Evolutionary conservation across 2,797 vertebrate species (phyloP).

Genomic region (Melopsittacus undulatus): DNA sequence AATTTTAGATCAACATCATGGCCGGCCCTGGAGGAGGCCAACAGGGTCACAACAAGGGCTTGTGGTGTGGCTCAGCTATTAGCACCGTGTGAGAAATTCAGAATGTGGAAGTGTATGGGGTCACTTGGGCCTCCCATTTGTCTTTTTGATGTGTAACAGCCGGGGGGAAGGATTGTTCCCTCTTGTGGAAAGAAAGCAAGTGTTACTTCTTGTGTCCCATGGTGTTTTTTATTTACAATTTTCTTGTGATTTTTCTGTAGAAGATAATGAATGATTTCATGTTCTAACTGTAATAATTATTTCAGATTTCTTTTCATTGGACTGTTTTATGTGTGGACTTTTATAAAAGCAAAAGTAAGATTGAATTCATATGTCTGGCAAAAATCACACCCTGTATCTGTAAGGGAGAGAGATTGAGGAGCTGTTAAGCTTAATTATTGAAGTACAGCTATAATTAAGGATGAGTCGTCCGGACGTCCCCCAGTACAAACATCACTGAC

Average conservation of each 20-base stretch:
- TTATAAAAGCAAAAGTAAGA: not conserved
- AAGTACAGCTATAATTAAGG: slow-evolving; percentile 38
- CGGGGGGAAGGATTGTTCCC: not conserved
- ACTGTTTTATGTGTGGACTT: not conserved
- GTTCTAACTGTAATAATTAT: not conserved
- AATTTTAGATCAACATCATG: not conserved
- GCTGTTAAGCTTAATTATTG: slow-evolving; percentile 35
- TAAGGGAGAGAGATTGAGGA: not conserved
- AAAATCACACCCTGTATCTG: not conserved
- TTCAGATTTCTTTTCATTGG: not conserved
- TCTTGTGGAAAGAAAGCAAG: not conserved
- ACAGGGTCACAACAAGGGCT: not conserved
- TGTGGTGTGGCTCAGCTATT: not conserved
- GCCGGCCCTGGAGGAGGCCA: not conserved
- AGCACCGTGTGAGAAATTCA: not conserved
- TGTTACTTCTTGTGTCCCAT: not conserved
- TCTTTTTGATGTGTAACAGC: not conserved
- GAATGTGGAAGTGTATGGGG: not conserved
- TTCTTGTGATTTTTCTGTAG: not conserved
- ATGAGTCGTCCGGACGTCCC: slow-evolving; percentile 49
- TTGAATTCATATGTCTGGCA: not conserved
- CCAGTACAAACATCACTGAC: not conserved
- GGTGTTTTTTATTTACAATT: not conserved
- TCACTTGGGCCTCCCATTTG: not conserved
- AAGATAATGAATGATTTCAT: not conserved